phyloP scores from a whole-genome alignment of 35 echinoderm and acorn worm species.

The Acanthaster planci region DNA sequence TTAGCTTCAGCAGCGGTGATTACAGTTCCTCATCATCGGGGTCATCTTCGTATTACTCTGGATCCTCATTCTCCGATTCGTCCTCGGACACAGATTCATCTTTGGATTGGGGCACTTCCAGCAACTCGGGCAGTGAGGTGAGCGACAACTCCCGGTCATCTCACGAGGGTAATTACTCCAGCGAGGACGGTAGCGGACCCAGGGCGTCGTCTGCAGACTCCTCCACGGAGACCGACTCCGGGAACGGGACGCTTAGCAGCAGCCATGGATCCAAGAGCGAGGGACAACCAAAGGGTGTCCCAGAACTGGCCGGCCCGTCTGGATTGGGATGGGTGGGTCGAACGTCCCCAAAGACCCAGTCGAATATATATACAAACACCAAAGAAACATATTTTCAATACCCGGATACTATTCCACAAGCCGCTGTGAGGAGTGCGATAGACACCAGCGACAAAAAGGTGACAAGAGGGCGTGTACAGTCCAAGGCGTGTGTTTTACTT shows the following conservation, averaged over 20 bases:
- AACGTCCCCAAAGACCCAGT: not conserved
- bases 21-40: constrained; percentile 13
- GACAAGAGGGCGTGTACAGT: not conserved
- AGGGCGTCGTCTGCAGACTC: not conserved
- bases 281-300: not conserved
- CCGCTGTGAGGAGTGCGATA: not conserved
- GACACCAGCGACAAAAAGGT: not conserved
- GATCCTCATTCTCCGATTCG: not conserved
- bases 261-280: constrained; percentile 11
- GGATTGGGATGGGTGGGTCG: not conserved
- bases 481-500: not conserved
- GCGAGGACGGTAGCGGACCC: not conserved
- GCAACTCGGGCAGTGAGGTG: too few relatives aligned
- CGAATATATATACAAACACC: not conserved
- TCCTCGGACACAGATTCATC: not conserved
- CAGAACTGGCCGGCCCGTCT: not conserved
- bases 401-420: not conserved
- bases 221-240: not conserved
- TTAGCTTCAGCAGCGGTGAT: not conserved
- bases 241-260: constrained; percentile 8
- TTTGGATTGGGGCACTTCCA: too few relatives aligned
- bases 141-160: too few relatives aligned
- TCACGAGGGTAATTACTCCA: not conserved
- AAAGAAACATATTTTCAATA: not conserved
- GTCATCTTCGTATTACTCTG: not conserved